Percentiles rank a stretch among this genome's conserved stretches.
Evolutionary conservation across 2,888 invertebrate genomes (phyloP).

Genomic region (Hipparchia semele): DNA sequence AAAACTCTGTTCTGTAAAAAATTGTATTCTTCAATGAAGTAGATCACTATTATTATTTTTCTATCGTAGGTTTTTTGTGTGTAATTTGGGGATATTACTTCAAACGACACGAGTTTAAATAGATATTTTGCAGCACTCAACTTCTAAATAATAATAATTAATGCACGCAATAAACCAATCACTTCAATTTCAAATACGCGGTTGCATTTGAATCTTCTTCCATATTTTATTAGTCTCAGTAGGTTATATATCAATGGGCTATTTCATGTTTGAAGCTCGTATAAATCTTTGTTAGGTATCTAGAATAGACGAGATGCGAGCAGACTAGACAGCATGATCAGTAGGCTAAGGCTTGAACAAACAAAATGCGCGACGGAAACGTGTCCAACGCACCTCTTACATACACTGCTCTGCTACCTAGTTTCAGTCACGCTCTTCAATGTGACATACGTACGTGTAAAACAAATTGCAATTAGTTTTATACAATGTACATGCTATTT

Average conservation of each 20-base stretch:
- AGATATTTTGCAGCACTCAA: neutral
- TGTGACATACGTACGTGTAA: no score
- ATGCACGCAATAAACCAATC: neutral
- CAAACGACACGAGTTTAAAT: neutral
- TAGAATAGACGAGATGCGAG: neutral
- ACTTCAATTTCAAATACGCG: neutral
- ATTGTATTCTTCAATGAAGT: no score
- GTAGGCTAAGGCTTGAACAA: constrained; percentile 1
- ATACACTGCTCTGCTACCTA: no score
- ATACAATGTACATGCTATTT: no score
- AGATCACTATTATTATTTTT: no score
- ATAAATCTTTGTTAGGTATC: constrained; percentile 18
- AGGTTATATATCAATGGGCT: neutral
- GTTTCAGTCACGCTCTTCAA: no score
- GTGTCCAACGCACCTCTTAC: neutral
- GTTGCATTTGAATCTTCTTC: constrained; percentile 3
- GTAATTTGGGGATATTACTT: neutral
- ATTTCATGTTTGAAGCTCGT: constrained; percentile 16
- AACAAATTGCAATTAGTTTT: no score
- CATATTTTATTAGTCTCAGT: constrained; percentile 9
- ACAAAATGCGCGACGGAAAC: neutral
- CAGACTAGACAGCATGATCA: neutral
- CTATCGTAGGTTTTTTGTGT: no score
- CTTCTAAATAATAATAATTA: neutral
- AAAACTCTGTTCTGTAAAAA: no score